phyloP scores from a whole-genome alignment of 2,888 invertebrate species.

The Globia sparganii region DNA sequence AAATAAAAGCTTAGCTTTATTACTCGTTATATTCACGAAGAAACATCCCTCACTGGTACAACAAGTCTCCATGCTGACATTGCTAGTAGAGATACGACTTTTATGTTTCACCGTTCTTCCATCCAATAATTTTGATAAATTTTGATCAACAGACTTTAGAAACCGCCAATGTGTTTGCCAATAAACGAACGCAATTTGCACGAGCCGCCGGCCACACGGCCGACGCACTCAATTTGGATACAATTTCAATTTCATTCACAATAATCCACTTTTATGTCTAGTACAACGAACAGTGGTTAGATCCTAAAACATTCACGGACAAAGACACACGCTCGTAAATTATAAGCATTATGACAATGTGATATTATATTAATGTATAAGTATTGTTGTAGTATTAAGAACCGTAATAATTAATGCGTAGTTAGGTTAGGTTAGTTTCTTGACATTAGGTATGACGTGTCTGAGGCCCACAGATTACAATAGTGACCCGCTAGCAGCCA shows the following conservation, averaged over 20 bases:
- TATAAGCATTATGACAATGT: slow-evolving; percentile 91
- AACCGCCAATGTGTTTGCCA: slow-evolving; percentile 74
- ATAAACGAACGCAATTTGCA: slow-evolving; percentile 81
- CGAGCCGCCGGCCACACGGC: slow-evolving; percentile 68
- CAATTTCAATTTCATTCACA: slow-evolving; percentile 79
- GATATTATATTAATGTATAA: slow-evolving; percentile 90
- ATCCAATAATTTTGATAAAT: slow-evolving; percentile 84
- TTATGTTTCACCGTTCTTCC: slow-evolving; percentile 79
- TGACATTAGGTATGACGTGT: slow-evolving; percentile 83
- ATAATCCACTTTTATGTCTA: slow-evolving; percentile 86
- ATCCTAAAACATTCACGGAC: slow-evolving; percentile 90
- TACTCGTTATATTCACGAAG: slow-evolving; percentile 93
- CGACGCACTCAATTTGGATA: slow-evolving; percentile 80
- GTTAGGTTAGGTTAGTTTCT: slow-evolving; percentile 88
- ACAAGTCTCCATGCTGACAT: slow-evolving; percentile 86
- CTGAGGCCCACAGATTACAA: slow-evolving; percentile 90
- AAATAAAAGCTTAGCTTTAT: slow-evolving; percentile 95
- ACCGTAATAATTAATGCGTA: slow-evolving; percentile 89
- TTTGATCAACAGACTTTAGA: slow-evolving; percentile 77
- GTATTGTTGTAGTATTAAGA: slow-evolving; percentile 89
- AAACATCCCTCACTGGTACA: slow-evolving; percentile 90
- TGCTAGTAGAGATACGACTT: slow-evolving; percentile 82
- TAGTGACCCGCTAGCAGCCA: slow-evolving; percentile 88
- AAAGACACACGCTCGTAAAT: slow-evolving; percentile 91
- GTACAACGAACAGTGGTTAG: slow-evolving; percentile 89